Evolutionary conservation across 2,113 vertebrate species (phyloP), one percentile per base, ranked within the genome.

Genomic region (Ageneiosus marmoratus): DNA sequence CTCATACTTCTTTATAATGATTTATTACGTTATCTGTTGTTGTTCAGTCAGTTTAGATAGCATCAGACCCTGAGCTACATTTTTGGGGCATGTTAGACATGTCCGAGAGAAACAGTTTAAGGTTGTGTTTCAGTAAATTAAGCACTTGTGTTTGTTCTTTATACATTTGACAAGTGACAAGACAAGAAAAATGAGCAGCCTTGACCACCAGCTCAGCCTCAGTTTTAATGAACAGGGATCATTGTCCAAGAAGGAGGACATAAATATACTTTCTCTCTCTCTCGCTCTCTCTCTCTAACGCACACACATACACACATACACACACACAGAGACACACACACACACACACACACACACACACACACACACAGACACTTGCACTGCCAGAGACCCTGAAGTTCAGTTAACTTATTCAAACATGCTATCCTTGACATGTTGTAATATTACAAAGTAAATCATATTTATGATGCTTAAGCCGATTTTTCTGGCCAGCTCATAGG

Each of bases 351-450:
- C 32, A 75, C 41, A 73, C 37, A 63, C 20, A 55, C 32, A 81
- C 22, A 77, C 15, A 70, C 1, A 77, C 9, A 75, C 55, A 70
- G 32, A 37, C 51, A 80, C 37, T 67, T 51, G 44, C 60, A 55
- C 3, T 85, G 79, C 32, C 44, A 77, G 70, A 76, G 51, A 70
- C 67, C 63, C 76, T 34, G 72, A 87, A 65, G 89, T 79, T 78
- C 81, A 76, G 67, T 89, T 90, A 91, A 88, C 88, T 88, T 88
- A 87, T 88, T 82, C 89, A 90, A 91, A 91, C 88, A 88, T 89
- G 87, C 81, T 86, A 91, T 91, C 87, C 91, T 88, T 90, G 89
- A 90, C 91, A 89, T 91, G 91, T 89, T 80, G 90, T 91, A 93
- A 93, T 90, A 90, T 80, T 69, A 37, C 32, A 69, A 69, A 80